phyloP scores from a whole-genome alignment of 2,888 invertebrate genomes.

The Xiphydria camelus region DNA sequence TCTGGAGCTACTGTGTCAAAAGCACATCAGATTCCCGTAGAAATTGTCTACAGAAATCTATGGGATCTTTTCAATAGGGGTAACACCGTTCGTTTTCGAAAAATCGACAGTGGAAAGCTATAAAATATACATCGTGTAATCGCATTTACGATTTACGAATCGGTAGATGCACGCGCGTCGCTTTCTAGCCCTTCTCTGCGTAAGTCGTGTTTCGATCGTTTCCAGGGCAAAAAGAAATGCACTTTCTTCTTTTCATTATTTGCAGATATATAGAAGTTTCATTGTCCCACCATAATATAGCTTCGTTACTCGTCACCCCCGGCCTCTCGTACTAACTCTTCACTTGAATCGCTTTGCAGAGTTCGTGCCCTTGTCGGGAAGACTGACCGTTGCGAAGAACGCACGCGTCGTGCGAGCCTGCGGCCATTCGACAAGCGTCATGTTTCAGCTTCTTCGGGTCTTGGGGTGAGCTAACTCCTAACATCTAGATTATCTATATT shows the following conservation, averaged over 20 bases:
- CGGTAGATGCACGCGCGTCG: too few relatives aligned
- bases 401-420: background rate
- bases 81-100: too few relatives aligned
- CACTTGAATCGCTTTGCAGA: conserved; percentile 57
- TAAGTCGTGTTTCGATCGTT: background rate
- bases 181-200: conserved; percentile 7
- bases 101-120: too few relatives aligned
- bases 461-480: conserved; percentile 55
- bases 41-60: too few relatives aligned
- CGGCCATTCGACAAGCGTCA: conserved; percentile 33
- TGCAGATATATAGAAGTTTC: conserved; percentile 54
- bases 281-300: conserved; percentile 48
- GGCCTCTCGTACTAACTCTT: conserved; percentile 48
- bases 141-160: too few relatives aligned
- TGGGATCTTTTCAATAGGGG: too few relatives aligned
- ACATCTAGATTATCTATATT: conserved; percentile 55
- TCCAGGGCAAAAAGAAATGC: conserved; percentile 9
- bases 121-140: too few relatives aligned
- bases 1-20: too few relatives aligned
- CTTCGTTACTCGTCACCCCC: conserved; percentile 36
- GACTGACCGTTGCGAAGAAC: too few relatives aligned
- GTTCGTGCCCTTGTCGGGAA: conserved; percentile 25
- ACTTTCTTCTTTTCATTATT: conserved; percentile 28
- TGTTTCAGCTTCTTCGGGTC: conserved; percentile 52
- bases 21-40: too few relatives aligned